Evolutionary conservation across 2,113 vertebrate genomes (phyloP).

Genomic region (Neodontobutis hainanensis): DNA sequence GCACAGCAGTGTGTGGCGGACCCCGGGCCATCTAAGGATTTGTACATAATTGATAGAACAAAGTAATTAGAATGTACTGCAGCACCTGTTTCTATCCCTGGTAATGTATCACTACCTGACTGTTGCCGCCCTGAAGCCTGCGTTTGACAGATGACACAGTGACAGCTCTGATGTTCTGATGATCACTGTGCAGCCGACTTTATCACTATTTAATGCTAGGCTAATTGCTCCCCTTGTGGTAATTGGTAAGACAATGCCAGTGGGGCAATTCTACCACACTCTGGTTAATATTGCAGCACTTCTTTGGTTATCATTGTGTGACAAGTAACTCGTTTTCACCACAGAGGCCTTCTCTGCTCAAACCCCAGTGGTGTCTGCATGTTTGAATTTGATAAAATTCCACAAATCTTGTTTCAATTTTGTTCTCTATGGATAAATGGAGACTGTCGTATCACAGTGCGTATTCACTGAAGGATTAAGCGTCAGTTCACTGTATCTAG

Average conservation of each 20-base stretch:
- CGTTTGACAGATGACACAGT: conserved; percentile 68
- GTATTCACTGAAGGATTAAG: background rate
- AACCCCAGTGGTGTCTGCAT: background rate
- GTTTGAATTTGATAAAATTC: background rate
- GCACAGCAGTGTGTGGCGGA: conserved; percentile 58
- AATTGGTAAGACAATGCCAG: conserved; percentile 58
- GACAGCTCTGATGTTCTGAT: conserved; percentile 74
- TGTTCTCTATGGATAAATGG: background rate
- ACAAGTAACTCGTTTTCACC: conserved; percentile 24
- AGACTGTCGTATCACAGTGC: background rate
- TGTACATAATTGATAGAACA: conserved; percentile 80
- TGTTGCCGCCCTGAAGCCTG: conserved; percentile 58
- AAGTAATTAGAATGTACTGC: conserved; percentile 76
- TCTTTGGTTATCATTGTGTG: conserved; percentile 23
- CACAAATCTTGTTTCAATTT: background rate
- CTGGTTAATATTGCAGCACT: conserved; percentile 41
- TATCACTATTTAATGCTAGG: conserved; percentile 74
- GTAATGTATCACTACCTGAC: conserved; percentile 72
- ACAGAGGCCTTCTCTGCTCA: background rate
- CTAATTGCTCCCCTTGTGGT: conserved; percentile 73
- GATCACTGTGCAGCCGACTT: conserved; percentile 66
- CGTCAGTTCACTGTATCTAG: background rate
- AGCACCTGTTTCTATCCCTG: conserved; percentile 79
- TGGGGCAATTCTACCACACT: conserved; percentile 46
- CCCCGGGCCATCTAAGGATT: conserved; percentile 69